Evolutionary conservation across 2,113 vertebrate genomes (phyloP).

Genomic region (Halichoerus grypus): DNA sequence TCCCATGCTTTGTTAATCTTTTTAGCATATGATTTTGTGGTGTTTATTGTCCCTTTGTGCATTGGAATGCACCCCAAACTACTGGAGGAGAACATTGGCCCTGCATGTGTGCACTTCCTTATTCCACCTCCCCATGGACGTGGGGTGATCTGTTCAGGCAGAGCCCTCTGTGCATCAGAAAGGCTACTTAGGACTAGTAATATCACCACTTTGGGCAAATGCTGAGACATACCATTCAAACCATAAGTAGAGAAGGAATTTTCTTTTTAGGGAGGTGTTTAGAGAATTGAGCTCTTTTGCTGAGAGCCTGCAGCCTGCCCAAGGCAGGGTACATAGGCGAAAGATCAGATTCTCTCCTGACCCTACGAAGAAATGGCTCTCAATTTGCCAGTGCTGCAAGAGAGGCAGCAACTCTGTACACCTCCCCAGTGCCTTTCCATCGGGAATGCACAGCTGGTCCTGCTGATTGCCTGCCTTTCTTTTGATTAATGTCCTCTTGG

Average conservation of each 20-base stretch:
- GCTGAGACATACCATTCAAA: constrained; percentile 41
- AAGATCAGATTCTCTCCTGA: constrained; percentile 51
- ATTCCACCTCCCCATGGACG: not conserved
- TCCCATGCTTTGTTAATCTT: not conserved
- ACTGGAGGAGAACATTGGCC: not conserved
- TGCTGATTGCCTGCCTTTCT: constrained; percentile 51
- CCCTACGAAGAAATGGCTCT: constrained; percentile 23
- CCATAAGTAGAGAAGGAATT: not conserved
- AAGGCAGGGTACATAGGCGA: constrained; percentile 13
- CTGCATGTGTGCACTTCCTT: not conserved
- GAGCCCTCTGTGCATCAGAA: not conserved
- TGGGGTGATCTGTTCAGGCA: not conserved
- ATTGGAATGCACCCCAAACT: not conserved
- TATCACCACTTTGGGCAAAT: constrained; percentile 62
- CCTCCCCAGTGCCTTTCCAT: constrained; percentile 41
- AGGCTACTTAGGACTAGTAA: not conserved
- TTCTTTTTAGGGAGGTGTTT: not conserved
- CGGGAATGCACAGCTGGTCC: not conserved
- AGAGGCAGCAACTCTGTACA: not conserved
- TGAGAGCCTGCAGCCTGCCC: not conserved
- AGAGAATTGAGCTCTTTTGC: constrained; percentile 16
- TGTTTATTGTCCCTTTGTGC: not conserved
- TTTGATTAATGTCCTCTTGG: constrained; percentile 55
- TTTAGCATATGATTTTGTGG: not conserved
- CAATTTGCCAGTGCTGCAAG: constrained; percentile 26